Conservation (phyloP, 2,113 vertebrate genomes). For the Pedetes capensis region DNA sequence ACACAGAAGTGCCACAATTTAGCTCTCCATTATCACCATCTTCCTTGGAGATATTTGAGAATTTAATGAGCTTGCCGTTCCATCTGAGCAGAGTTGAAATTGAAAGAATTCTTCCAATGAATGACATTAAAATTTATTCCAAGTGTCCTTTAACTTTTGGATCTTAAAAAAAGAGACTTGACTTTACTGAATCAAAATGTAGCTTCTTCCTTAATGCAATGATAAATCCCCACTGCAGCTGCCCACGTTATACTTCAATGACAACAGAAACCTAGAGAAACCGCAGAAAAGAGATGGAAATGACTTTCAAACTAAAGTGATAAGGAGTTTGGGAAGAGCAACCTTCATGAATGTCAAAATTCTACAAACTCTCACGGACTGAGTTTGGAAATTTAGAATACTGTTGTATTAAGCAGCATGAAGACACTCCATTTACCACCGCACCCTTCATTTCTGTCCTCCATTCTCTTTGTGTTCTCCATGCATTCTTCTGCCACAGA, state of each 20-base stretch:
- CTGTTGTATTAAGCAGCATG: not conserved
- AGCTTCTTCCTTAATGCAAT: not conserved
- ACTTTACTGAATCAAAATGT: slow-evolving; percentile 18
- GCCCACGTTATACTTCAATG: not conserved
- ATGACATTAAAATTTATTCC: slow-evolving; percentile 15
- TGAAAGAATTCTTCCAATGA: not conserved
- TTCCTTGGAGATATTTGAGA: slow-evolving; percentile 19
- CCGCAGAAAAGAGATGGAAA: not conserved
- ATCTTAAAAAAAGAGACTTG: not conserved
- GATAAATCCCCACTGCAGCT: not conserved
- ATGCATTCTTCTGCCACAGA: not conserved
- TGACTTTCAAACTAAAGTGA: not conserved
- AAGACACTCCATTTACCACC: not conserved
- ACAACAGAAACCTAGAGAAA: not conserved
- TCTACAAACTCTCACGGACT: not conserved
- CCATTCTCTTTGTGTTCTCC: not conserved
- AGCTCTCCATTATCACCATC: not conserved
- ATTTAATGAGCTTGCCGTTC: not conserved
- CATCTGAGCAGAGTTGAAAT: slow-evolving; percentile 3
- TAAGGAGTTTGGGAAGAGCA: not conserved
- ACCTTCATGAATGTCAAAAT: not conserved
- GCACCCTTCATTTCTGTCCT: not conserved
- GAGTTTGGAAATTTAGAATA: not conserved
- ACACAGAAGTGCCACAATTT: not conserved
- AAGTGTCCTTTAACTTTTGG: not conserved